These are phyloP conservation scores for Venusia cambrica DNA, from an alignment of 2,888 invertebrate species.

Conservation along the genomic window DNA sequence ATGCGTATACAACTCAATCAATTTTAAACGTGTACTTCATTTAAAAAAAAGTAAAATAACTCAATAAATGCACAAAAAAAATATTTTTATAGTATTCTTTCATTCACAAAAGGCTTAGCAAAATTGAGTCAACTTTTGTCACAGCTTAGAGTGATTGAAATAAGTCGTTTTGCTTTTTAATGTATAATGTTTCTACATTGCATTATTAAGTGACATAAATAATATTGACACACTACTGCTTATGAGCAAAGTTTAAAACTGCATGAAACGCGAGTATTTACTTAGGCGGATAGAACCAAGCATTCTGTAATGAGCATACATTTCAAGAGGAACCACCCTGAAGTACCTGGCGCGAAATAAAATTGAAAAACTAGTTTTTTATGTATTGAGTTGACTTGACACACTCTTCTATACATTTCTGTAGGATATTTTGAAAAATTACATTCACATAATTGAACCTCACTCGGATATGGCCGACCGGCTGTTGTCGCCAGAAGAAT, in stretches of 20 bases:
- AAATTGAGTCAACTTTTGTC: conserved; percentile 18
- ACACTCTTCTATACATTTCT: too few species aligned
- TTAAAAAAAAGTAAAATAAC: not conserved
- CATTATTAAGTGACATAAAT: too few species aligned
- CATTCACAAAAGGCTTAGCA: conserved; percentile 10
- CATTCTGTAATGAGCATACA: conserved; percentile 10
- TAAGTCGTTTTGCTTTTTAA: conserved; percentile 17
- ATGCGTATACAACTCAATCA: too few species aligned
- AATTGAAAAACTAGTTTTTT: conserved; percentile 9
- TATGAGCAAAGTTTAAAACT: conserved; percentile 10
- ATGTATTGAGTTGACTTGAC: too few species aligned
- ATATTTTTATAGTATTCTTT: not conserved
- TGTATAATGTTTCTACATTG: not conserved
- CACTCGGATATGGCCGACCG: too few species aligned
- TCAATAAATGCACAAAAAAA: not conserved
- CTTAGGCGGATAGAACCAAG: not conserved
- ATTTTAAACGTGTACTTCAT: conserved; percentile 1
- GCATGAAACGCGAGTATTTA: conserved; percentile 11
- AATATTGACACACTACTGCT: too few species aligned
- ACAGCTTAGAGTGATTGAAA: conserved; percentile 19
- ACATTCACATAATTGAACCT: too few species aligned
- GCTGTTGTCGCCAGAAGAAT: conserved; percentile 6
- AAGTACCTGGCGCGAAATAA: conserved; percentile 11
- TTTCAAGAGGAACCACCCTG: conserved; percentile 8
- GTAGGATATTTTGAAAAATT: too few species aligned